phyloP scores from a whole-genome alignment of 2,797 vertebrate species.

The Phataginus tetradactyla region DNA sequence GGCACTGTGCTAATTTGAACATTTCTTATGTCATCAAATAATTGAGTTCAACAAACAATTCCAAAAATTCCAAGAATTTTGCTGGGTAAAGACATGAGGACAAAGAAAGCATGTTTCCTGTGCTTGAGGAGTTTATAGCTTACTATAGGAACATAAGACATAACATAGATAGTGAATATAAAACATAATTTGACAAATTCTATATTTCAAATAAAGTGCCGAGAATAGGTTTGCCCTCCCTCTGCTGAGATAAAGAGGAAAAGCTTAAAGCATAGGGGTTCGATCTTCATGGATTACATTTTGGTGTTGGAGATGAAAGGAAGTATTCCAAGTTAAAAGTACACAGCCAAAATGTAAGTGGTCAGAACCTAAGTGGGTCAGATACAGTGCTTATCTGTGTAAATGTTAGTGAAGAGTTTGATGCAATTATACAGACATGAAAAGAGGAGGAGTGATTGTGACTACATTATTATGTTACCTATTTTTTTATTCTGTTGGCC shows the following conservation, averaged over 20 bases:
- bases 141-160: not conserved
- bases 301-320: not conserved
- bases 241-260: not conserved
- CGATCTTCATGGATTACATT: not conserved
- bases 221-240: not conserved
- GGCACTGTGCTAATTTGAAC: not conserved
- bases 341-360: not conserved
- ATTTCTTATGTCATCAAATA: not conserved
- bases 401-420: not conserved
- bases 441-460: not conserved
- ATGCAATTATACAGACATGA: not conserved
- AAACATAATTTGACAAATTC: not conserved
- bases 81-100: not conserved
- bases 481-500: not conserved
- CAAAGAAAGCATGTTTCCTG: not conserved
- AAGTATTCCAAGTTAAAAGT: not conserved
- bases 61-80: not conserved
- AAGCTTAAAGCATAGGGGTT: not conserved
- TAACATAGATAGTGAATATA: not conserved
- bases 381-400: not conserved
- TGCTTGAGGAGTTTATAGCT: not conserved
- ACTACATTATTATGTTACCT: not conserved
- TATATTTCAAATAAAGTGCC: not conserved
- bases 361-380: not conserved
- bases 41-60: not conserved